A percentile compares a stretch with the other conserved stretches of the same genome.
Evolutionary conservation across 1,140 invertebrate species (phyloP).

Genomic region (Micrasema minimum): DNA sequence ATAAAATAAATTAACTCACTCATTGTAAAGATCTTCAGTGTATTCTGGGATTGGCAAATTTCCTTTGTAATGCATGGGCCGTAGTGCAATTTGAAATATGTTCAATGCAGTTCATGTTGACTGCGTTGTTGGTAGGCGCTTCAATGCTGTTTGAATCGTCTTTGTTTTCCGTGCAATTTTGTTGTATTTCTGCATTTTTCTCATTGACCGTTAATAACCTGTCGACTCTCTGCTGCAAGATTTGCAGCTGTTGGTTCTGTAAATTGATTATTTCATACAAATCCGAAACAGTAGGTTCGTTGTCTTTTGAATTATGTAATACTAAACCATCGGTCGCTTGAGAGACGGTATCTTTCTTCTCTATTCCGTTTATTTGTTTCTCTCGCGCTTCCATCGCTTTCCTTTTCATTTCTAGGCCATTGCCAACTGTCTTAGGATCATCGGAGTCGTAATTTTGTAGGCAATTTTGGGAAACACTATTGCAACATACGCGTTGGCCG

Average conservation of each 20-base stretch:
- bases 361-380: slow-evolving; percentile 8
- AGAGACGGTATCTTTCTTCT: not conserved
- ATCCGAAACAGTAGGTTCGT: slow-evolving; percentile 66
- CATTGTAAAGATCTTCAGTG: not conserved
- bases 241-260: slow-evolving; percentile 68
- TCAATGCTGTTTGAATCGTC: too few relatives aligned
- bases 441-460: too few relatives aligned
- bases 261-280: slow-evolving; percentile 69
- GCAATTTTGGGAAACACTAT: too few relatives aligned
- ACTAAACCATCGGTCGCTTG: not conserved
- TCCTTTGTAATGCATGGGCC: slow-evolving; percentile 9
- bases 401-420: slow-evolving; percentile 35
- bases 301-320: not conserved
- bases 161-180: not conserved
- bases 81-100: slow-evolving; percentile 61
- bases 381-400: slow-evolving; percentile 34
- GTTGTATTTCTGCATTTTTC: not conserved
- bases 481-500: too few relatives aligned
- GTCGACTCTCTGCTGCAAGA: slow-evolving; percentile 68
- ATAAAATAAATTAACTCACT: too few relatives aligned
- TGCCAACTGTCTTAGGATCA: not conserved
- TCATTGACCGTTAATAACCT: slow-evolving; percentile 58
- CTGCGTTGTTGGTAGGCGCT: slow-evolving; percentile 30
- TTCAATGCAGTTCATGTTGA: slow-evolving; percentile 66
- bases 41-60: slow-evolving; percentile 22